Percentiles rank a stretch among this genome's conserved stretches.
These are phyloP conservation scores for Colletes collaris DNA, from an alignment of 2,888 invertebrate species.

Conservation along the genomic window DNA sequence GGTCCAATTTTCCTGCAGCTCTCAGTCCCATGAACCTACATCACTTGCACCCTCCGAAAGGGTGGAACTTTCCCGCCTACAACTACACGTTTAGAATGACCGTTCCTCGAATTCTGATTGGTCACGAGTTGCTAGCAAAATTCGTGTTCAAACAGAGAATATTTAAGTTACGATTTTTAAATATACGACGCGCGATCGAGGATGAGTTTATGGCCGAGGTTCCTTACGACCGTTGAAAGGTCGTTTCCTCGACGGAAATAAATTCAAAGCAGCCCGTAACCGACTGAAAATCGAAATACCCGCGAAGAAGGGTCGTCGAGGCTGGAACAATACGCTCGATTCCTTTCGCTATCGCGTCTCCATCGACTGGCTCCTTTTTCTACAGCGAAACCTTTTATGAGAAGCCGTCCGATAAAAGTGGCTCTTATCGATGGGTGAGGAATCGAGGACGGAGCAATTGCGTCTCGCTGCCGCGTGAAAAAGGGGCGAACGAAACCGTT, in stretches of 20 bases:
- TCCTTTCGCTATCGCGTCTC: constrained; percentile 23
- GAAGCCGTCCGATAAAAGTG: constrained; percentile 38
- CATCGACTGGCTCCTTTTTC: constrained; percentile 20
- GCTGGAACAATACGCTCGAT: constrained; percentile 30
- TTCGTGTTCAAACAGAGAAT: no score
- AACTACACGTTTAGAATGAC: no score
- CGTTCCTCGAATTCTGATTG: no score
- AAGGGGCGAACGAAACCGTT: background rate
- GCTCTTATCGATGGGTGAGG: constrained; percentile 34
- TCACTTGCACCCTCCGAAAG: no score
- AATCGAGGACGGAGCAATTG: constrained; percentile 45
- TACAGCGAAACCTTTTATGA: constrained; percentile 37
- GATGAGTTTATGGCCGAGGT: background rate
- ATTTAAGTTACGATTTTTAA: no score
- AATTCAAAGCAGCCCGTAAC: background rate
- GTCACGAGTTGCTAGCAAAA: no score
- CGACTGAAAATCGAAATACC: constrained; percentile 23
- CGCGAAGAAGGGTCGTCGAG: background rate
- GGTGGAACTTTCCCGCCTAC: no score
- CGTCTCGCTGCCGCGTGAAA: constrained; percentile 5
- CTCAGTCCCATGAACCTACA: no score
- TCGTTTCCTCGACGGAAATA: constrained; percentile 13
- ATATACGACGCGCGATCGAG: no score
- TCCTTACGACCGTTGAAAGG: background rate
- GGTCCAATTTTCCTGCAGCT: no score